Conservation (phyloP, 2,888 invertebrate genomes). For the Barypeithes pellucidus region DNA sequence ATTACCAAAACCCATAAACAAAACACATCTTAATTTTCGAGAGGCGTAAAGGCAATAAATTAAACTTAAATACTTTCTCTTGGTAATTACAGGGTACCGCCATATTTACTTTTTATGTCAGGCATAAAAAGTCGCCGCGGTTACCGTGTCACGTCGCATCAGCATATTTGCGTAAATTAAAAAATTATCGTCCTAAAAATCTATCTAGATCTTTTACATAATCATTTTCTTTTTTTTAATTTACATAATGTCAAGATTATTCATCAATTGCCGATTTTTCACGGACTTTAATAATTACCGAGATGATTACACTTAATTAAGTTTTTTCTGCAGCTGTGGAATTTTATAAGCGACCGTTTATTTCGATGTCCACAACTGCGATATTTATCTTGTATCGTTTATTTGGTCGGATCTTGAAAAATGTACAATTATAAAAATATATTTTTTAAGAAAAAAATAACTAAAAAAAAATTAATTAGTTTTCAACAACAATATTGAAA, state of each 20-base stretch:
- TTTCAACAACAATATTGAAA: no score
- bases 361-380: slow-evolving; percentile 19
- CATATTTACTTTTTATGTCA: slow-evolving; percentile 44
- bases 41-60: slow-evolving; percentile 51
- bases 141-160: slow-evolving; percentile 36
- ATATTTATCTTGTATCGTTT: slow-evolving; percentile 15
- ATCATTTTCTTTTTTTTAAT: slow-evolving; percentile 25
- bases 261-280: slow-evolving; percentile 46
- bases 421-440: slow-evolving; percentile 7
- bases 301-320: slow-evolving; percentile 38
- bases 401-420: slow-evolving; percentile 3
- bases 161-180: slow-evolving; percentile 34
- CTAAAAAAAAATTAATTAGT: no score
- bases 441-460: no score
- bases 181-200: slow-evolving; percentile 37
- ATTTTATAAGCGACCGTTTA: slow-evolving; percentile 23
- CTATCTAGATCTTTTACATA: slow-evolving; percentile 25
- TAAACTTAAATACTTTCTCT: slow-evolving; percentile 52
- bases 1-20: slow-evolving; percentile 30
- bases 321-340: slow-evolving; percentile 35
- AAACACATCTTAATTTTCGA: slow-evolving; percentile 44
- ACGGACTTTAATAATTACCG: slow-evolving; percentile 35
- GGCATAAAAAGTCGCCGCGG: slow-evolving; percentile 33
- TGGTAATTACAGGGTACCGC: slow-evolving; percentile 46
- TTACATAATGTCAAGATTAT: slow-evolving; percentile 42